Evolutionary conservation across 1,140 invertebrate species (phyloP).

Genomic region (Zaprionus vittiger): DNA sequence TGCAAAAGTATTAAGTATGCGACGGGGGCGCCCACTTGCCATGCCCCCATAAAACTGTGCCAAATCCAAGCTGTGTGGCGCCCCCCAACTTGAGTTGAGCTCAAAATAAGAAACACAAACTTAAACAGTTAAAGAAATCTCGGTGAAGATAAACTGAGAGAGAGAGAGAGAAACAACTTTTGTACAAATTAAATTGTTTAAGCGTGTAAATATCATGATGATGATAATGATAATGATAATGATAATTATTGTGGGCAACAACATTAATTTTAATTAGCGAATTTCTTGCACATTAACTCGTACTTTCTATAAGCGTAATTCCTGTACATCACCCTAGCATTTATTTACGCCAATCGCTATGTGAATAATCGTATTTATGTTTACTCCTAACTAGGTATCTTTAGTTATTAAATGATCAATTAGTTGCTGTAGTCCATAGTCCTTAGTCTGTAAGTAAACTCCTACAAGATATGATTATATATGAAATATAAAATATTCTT

Average conservation of each 20-base stretch:
- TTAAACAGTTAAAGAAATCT: conserved; percentile 7
- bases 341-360: conserved; percentile 59
- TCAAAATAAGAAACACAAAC: conserved; percentile 44
- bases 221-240: conserved; percentile 2
- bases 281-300: conserved; percentile 57
- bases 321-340: conserved; percentile 57
- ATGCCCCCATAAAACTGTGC: conserved; percentile 53
- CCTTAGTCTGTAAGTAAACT: conserved; percentile 45
- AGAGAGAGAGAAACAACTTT: conserved; percentile 47
- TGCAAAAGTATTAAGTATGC: conserved; percentile 56
- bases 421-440: conserved; percentile 58
- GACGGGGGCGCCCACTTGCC: conserved; percentile 17
- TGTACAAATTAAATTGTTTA: conserved; percentile 72
- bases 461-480: conserved; percentile 67
- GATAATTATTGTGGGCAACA: conserved; percentile 11
- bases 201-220: conserved; percentile 68
- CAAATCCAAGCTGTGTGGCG: conserved; percentile 49
- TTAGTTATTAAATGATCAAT: conserved; percentile 23
- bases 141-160: background rate
- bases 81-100: conserved; percentile 62
- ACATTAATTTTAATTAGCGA: conserved; percentile 74
- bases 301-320: conserved; percentile 41
- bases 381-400: conserved; percentile 13
- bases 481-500: conserved; percentile 77
- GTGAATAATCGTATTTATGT: conserved; percentile 46